Evolutionary conservation across 2,113 vertebrate genomes (phyloP), one percentile per base, ranked within the genome.

Genomic region (Proterorhinus semilunaris): DNA sequence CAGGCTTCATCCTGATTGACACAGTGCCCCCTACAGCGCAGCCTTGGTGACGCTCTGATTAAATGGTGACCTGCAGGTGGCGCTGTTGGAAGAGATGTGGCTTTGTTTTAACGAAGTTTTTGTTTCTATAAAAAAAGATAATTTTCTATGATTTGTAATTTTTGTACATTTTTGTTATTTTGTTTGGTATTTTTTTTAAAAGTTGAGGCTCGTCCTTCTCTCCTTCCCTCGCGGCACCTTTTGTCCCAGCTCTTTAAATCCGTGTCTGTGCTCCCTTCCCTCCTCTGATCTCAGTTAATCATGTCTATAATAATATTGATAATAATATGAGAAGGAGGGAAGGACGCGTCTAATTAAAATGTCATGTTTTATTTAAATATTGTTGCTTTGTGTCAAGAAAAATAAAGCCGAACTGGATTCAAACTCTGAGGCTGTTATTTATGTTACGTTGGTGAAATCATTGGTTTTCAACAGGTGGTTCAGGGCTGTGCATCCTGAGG

Each of bases 111-210:
- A 54, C 21, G 8, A 10, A 8, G 17, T 54, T 21, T 21, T 16
- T 54, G 53, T 21, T 54, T 17, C 16, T 54, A 36, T 54, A 54
- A 54, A 54, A 51, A 50, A 54, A 21, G n/a, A 17, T 17, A 54
- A 21, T 54, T 54, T 54, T 54, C 53, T 54, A 54, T 54, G 53
- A 54, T 54, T 54, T 54, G 53, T 54, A 54, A 54, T 54, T 54
- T 54, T 54, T 54, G 53, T 54, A 54, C 16, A 54, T 54, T 54
- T 36, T 21, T 21, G 21, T 21, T 21, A 21, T 21, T 36, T 21
- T 54, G 17, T 54, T 54, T 1, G n/a, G n/a, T n/a, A n/a, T 10
- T 54, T 54, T 54, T 53, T 54, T 54, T 54, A 3, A 4, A 54
- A 54, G 53, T 54, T 54, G 16, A 17, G 9, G 53, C 17, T 54